Base-by-base conservation (phyloP, 2,797 vertebrate species). In the Poeciliopsis paucimaculata region DNA sequence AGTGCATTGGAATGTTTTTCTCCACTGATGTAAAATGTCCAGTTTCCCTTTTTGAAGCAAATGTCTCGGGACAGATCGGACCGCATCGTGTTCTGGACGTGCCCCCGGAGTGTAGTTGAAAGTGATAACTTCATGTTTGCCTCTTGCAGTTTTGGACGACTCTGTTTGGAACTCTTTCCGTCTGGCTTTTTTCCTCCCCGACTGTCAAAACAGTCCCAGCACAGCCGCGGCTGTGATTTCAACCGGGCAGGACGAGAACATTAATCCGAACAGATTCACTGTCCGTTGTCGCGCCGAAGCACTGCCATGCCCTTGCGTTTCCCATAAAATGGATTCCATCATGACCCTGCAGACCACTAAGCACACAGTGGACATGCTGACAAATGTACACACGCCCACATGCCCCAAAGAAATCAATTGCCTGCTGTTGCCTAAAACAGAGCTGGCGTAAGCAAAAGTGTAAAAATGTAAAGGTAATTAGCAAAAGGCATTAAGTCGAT, bases 401-500 rank as follows among this genome's bases (percentile, higher is more conserved):
- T 4, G 64, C 51, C 75, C 57, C 11, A 31, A 9, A 64, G 79
- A 88, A 91, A 92, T 89, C 90, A 87, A 93, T 92, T 76, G 83
- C 79, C 80, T 76, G 82, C 84, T 91, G 89, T 90, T 87, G 86
- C 88, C 82, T 87, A 53, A 89, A 90, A 85, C 72, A 76, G 73
- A 81, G 87, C 88, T 84, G 75, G 85, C 86, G 81, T 84, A 89
- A 90, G 90, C 85, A 90, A 82, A 89, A 89, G 83, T 85, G 80
- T 87, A 90, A 87, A 94, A 92, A 91, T 92, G 88, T 91, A 90
- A 92, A 90, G 80, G 84, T 92, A 92, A 94, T 93, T 93, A 93
- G 91, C 80, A 75, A 70, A 82, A 93, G 88, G 86, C 82, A 49
- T 78, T 75, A 84, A 84, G 88, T 93, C 79, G 78, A 92, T 91